Evolutionary conservation across 2,797 vertebrate genomes (phyloP), one percentile per base, ranked within the genome.

Genomic region (Scolopax bukidnonensis): DNA sequence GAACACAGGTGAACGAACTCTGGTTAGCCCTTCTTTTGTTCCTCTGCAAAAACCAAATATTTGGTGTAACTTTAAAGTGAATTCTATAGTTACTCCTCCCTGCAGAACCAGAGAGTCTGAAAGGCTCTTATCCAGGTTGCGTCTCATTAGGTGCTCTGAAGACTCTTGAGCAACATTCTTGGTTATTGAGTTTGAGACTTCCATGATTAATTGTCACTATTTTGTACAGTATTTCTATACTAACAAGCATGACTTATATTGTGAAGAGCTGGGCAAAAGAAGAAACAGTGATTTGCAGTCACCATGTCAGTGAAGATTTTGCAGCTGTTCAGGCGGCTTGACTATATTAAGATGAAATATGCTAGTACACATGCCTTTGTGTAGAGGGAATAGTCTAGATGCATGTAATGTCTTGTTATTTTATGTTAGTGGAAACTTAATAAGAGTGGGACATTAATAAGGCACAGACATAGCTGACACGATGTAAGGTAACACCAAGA

Each of bases 331-430:
- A 69, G 60, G 88, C 75, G 15, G 3, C 28, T 90, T 86, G 57
- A 47, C 41, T 91, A 23, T 59, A 76, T 79, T 84, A 84, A 79
- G n/a, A 82, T 84, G 51, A 93, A 94, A 84, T 79, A 87, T 79
- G 84, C n/a, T 41, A 77, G 69, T 50, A 80, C 64, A 83, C 9
- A 7, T 65, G 33, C 41, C 51, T 87, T 65, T 87, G 76, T 71
- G 76, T 65, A 80, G 48, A 95, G 75, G 68, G 68, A 91, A 77
- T 77, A 87, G 17, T 85, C 60, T 64, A 80, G 53, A 80, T 86
- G 53, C 32, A 50, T 80, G 76, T 84, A 93, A 57, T 61, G 40
- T 41, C 86, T 83, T 79, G 30, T 70, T 84, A 54, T 83, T 95
- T 95, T 92, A 68, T 74, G 60, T 68, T 71, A 71, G 33, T 45